Evolutionary conservation across 2,888 invertebrate species (phyloP).

Genomic region (Acleris sparsana): DNA sequence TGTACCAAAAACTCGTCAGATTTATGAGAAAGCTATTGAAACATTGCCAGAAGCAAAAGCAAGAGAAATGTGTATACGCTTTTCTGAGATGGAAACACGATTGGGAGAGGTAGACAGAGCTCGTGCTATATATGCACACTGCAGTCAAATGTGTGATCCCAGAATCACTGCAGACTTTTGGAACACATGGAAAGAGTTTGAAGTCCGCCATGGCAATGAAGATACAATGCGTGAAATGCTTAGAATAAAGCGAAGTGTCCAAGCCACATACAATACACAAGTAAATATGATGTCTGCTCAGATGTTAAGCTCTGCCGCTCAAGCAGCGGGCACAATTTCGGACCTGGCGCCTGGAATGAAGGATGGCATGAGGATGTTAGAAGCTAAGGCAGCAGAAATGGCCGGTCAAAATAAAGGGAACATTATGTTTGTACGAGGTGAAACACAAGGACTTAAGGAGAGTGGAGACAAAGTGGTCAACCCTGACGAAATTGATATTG

Average conservation of each 20-base stretch:
- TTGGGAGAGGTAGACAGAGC: slow-evolving; percentile 99
- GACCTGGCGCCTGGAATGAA: slow-evolving; percentile 89
- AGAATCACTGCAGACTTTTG: slow-evolving; percentile 97
- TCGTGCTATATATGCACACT: slow-evolving; percentile 97
- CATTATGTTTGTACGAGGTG: slow-evolving; percentile 94
- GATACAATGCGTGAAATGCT: slow-evolving; percentile 99
- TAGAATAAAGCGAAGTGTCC: slow-evolving; percentile 97
- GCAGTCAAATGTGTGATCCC: slow-evolving; percentile 99
- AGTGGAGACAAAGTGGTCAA: slow-evolving; percentile 88
- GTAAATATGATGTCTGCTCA: slow-evolving; percentile 99
- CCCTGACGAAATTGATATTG: slow-evolving; percentile 95
- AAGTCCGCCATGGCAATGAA: slow-evolving; percentile 99
- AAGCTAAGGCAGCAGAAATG: slow-evolving; percentile 92
- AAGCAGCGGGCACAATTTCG: slow-evolving; percentile 86
- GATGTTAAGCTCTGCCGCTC: slow-evolving; percentile 92
- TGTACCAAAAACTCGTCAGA: slow-evolving; percentile 97
- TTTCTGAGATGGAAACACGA: slow-evolving; percentile 99
- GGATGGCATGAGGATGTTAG: slow-evolving; percentile 95
- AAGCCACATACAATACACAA: slow-evolving; percentile 99
- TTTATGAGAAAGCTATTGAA: slow-evolving; percentile 99
- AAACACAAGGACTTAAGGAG: slow-evolving; percentile 89
- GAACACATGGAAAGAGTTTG: slow-evolving; percentile 99
- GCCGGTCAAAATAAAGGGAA: slow-evolving; percentile 82
- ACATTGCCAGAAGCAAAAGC: slow-evolving; percentile 94
- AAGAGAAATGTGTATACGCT: slow-evolving; percentile 97